Percentiles rank a stretch among this genome's conserved stretches.
These are phyloP conservation scores for Ephydatia muelleri DNA, from an alignment of 37 sponge, comb jelly and placozoan genomes.

Conservation along the genomic window DNA sequence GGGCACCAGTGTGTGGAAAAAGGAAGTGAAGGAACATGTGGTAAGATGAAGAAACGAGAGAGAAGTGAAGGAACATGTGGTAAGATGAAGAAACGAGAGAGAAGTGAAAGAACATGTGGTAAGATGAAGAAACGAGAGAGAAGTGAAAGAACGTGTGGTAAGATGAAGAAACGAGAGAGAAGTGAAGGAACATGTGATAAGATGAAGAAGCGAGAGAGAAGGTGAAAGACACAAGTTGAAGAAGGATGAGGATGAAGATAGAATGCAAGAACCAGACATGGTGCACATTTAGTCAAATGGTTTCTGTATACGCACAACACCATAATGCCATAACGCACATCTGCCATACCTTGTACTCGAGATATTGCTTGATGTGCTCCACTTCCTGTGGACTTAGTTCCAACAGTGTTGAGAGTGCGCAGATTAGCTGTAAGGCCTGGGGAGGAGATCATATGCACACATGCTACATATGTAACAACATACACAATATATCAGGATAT, in stretches of 20 bases:
- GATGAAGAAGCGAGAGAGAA: neutral
- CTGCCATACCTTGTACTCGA: conserved; percentile 57
- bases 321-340: neutral
- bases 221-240: neutral
- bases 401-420: conserved; percentile 67
- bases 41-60: neutral
- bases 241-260: too few species aligned
- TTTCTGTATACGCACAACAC: neutral
- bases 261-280: too few species aligned
- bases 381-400: conserved; percentile 68
- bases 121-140: neutral
- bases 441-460: neutral
- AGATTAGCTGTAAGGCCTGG: conserved; percentile 57
- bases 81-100: neutral
- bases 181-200: neutral
- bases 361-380: conserved; percentile 49
- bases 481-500: too few species aligned
- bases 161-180: neutral
- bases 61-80: neutral
- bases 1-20: neutral
- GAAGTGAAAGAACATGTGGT: neutral
- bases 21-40: neutral
- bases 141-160: neutral
- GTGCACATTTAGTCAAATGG: neutral
- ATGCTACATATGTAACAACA: too few species aligned